Evolutionary conservation across 2,888 invertebrate genomes (phyloP).

Genomic region (Strigamia transsilvanica): DNA sequence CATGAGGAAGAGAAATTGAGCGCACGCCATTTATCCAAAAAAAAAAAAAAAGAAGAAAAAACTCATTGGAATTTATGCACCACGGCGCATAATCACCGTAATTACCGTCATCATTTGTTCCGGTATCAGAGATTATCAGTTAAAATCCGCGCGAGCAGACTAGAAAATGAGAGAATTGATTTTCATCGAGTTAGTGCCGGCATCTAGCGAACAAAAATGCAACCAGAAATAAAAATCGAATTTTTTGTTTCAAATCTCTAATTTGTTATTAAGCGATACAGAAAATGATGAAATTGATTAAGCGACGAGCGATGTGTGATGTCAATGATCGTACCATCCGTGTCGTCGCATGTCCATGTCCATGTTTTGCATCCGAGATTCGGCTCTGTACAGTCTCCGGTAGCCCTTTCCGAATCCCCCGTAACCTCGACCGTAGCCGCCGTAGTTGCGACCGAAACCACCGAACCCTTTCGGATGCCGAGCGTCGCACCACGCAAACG

Average conservation of each 20-base stretch:
- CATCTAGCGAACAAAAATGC: neutral
- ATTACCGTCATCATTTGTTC: neutral
- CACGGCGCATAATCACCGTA: neutral
- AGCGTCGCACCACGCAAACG: neutral
- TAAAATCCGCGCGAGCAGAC: neutral
- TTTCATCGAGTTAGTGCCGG: neutral
- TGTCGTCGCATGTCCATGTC: too few species aligned
- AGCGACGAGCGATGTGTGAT: neutral
- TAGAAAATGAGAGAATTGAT: neutral
- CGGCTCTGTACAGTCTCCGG: neutral
- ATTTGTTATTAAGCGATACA: neutral
- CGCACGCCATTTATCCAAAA: too few species aligned
- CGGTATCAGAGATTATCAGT: neutral
- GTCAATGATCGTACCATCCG: neutral
- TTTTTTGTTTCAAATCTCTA: too few species aligned
- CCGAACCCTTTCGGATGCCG: neutral
- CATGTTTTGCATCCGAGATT: neutral
- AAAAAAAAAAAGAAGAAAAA: too few species aligned
- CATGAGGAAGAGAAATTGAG: too few species aligned
- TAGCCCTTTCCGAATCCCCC: conserved; percentile 7
- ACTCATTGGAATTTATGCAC: neutral
- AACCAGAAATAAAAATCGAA: too few species aligned
- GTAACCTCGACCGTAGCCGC: neutral
- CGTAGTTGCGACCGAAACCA: neutral
- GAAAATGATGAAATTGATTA: neutral